Conservation (phyloP, 2,797 vertebrate species). For the Mareca penelope region DNA sequence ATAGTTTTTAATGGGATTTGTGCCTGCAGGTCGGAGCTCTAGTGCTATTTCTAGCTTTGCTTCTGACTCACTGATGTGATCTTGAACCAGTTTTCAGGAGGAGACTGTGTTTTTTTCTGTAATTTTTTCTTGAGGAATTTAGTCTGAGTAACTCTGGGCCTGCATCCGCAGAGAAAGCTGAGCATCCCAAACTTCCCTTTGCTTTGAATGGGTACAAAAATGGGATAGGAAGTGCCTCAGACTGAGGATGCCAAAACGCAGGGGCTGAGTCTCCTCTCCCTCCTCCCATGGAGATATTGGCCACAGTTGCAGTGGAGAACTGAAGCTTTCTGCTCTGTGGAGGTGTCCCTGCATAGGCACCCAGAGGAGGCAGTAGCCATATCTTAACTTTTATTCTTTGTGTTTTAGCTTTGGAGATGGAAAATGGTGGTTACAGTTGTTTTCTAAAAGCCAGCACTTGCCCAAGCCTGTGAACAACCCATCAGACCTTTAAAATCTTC, state of each 20-base stretch:
- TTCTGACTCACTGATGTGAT: conserved; percentile 70
- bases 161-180: background rate
- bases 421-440: background rate
- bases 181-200: background rate
- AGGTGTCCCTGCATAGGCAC: background rate
- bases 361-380: background rate
- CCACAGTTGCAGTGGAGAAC: background rate
- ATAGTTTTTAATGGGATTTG: conserved; percentile 52
- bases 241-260: background rate
- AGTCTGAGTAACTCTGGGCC: background rate
- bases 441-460: background rate
- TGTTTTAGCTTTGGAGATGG: background rate
- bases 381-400: background rate
- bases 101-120: conserved; percentile 2
- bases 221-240: background rate
- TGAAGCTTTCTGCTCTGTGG: background rate
- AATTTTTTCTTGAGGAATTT: background rate
- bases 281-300: background rate
- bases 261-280: background rate
- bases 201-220: background rate
- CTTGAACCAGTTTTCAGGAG: conserved; percentile 66
- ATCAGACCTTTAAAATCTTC: background rate
- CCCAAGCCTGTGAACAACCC: background rate
- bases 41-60: conserved; percentile 67
- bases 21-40: conserved; percentile 66